Evolutionary conservation across 1,140 invertebrate species (phyloP), one percentile per base, ranked within the genome.

Genomic region (Cryptotermes secundus): DNA sequence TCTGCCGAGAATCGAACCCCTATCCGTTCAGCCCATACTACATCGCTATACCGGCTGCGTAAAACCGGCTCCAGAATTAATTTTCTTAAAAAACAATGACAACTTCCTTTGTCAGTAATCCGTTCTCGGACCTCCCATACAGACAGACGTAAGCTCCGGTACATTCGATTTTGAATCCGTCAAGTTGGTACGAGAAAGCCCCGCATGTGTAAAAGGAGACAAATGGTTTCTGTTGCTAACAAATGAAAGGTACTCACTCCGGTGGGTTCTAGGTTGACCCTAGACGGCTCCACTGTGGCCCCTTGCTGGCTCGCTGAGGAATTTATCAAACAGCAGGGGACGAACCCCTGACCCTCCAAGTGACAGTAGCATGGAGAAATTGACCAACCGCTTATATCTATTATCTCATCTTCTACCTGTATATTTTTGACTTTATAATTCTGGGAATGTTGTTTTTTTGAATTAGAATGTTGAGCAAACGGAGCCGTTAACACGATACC

Each of bases 221-320:
- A 72, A 72, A 72, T 72, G 59, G 59, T 72, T 72, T 72, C 59
- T 72, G n/a, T 31, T n/a, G 59, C 59, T n/a, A 72, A 72, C 59
- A 72, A 72, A 72, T 72, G 59, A 72, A n/a, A 72, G 59, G 59
- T 2, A 14, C 53, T 26, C 53, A 22, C 59, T 72, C 59, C 59
- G 7, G 26, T 72, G 26, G 59, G 26, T 26, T 72, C 45, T 49
- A 49, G 22, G 16, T 16, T 49, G 45, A 49, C 9, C 45, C 45
- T 49, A 49, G 14, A 3, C 45, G 45, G 45, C 45, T 49, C 9
- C 45, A 49, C 16, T 22, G 1, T 72, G 59, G n/a, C 59, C 59
- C 59, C 59, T 72, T 14, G 59, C 59, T 72, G 59, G 31, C 59
- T 72, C n/a, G 26, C 26, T 6, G n/a, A 72, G 59, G n/a, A 72